Percentiles rank a stretch among this genome's conserved stretches.
Conservation (phyloP, 92 coral and sea anemone genomes). For the Epizoanthus rinbou region DNA sequence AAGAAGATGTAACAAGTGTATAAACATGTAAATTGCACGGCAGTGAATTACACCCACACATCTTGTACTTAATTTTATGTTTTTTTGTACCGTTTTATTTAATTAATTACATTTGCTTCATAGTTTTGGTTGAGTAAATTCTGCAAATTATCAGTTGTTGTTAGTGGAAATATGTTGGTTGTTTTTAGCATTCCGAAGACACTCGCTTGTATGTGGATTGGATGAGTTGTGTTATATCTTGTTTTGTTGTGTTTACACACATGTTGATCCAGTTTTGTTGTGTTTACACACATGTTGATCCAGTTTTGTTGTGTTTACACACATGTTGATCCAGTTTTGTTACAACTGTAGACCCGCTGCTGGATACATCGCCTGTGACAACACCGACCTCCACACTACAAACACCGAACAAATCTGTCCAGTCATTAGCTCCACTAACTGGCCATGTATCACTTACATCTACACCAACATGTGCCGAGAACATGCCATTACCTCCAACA, state of each 20-base stretch:
- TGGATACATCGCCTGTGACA: constrained; percentile 37
- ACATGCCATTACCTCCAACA: constrained; percentile 16
- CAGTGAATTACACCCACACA: too few species aligned
- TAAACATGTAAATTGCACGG: too few species aligned
- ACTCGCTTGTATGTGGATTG: too few species aligned
- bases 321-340: not conserved
- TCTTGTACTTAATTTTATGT: too few species aligned
- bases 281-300: not conserved
- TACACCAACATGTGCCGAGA: constrained; percentile 21
- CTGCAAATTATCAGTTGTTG: too few species aligned
- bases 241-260: not conserved
- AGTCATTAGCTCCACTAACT: not conserved
- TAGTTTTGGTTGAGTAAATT: too few species aligned
- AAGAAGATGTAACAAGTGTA: too few species aligned
- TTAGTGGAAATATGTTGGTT: too few species aligned
- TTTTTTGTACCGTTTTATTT: too few species aligned
- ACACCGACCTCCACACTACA: constrained; percentile 17
- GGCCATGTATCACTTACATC: constrained; percentile 13
- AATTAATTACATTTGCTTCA: too few species aligned
- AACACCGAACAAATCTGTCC: constrained; percentile 14
- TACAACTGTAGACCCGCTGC: constrained; percentile 18
- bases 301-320: not conserved
- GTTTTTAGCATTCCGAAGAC: too few species aligned
- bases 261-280: not conserved
- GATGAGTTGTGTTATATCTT: too few species aligned